Evolutionary conservation across 2,888 invertebrate species (phyloP).

Genomic region (Diaphora mendica): DNA sequence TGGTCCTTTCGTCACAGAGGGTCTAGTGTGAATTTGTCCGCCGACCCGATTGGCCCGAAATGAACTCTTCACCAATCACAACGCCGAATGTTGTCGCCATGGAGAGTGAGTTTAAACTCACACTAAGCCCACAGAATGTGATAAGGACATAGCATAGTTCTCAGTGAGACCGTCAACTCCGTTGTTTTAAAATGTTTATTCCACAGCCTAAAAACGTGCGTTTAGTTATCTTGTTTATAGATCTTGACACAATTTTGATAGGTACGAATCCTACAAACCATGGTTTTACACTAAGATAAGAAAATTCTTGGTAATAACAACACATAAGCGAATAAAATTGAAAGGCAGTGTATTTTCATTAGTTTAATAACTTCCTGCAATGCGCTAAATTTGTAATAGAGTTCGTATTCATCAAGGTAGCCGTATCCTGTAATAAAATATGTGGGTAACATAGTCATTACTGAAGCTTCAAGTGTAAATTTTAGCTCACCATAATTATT

Average conservation of each 20-base stretch:
- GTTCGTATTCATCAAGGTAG: background rate
- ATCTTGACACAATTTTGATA: constrained; percentile 81
- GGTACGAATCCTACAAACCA: constrained; percentile 64
- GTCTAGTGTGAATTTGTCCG: too few relatives aligned
- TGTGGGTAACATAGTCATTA: background rate
- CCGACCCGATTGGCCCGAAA: too few relatives aligned
- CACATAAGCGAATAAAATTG: background rate
- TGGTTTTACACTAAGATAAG: constrained; percentile 40
- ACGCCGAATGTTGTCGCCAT: too few relatives aligned
- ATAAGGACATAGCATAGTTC: constrained; percentile 27
- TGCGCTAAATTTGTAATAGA: background rate
- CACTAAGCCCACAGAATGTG: constrained; percentile 11
- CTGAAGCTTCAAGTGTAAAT: background rate
- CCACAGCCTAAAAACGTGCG: constrained; percentile 10
- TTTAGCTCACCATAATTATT: too few relatives aligned
- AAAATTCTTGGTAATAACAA: constrained; percentile 10
- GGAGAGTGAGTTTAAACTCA: too few relatives aligned
- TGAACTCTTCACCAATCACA: too few relatives aligned
- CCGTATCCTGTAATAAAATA: background rate
- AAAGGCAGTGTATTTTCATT: constrained; percentile 4
- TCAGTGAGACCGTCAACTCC: background rate
- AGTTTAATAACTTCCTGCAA: background rate
- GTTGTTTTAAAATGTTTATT: constrained; percentile 14
- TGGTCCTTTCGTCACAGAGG: constrained; percentile 21
- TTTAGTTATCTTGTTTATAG: constrained; percentile 75